phyloP scores from a whole-genome alignment of 2,888 invertebrate genomes.

The Mesoligia furuncula region DNA sequence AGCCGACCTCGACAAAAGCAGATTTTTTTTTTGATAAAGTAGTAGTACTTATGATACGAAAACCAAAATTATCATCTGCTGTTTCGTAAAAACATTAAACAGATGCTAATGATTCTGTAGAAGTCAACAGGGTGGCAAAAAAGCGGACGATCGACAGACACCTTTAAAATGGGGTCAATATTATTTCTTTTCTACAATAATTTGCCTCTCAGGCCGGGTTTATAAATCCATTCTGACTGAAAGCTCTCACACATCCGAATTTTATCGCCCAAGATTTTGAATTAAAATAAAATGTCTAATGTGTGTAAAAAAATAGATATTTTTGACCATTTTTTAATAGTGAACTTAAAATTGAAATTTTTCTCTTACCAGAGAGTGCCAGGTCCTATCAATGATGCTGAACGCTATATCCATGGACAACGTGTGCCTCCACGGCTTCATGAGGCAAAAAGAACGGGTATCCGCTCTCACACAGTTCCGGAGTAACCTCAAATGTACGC shows the following conservation, averaged over 20 bases:
- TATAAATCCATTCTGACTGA: background rate
- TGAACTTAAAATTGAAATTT: background rate
- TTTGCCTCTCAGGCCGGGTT: background rate
- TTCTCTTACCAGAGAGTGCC: constrained; percentile 93
- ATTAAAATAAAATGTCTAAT: background rate
- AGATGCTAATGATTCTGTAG: background rate
- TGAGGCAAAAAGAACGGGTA: constrained; percentile 96
- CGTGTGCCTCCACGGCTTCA: constrained; percentile 97
- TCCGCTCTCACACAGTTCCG: constrained; percentile 97
- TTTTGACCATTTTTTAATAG: too few species aligned
- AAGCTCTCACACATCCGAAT: background rate
- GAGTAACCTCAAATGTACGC: constrained; percentile 95
- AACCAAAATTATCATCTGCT: background rate
- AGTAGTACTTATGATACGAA: too few species aligned
- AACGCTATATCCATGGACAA: constrained; percentile 97
- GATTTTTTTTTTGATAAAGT: too few species aligned
- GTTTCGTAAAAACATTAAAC: background rate
- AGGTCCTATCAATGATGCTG: constrained; percentile 96
- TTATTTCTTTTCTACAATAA: background rate
- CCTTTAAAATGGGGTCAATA: background rate
- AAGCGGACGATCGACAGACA: background rate
- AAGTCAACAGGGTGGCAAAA: background rate
- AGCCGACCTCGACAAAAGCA: too few species aligned
- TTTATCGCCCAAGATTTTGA: background rate
- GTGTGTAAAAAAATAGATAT: background rate